These are phyloP conservation scores for Leptoteleia sp. DNA, from an alignment of 1,140 invertebrate genomes.

Conservation along the genomic window DNA sequence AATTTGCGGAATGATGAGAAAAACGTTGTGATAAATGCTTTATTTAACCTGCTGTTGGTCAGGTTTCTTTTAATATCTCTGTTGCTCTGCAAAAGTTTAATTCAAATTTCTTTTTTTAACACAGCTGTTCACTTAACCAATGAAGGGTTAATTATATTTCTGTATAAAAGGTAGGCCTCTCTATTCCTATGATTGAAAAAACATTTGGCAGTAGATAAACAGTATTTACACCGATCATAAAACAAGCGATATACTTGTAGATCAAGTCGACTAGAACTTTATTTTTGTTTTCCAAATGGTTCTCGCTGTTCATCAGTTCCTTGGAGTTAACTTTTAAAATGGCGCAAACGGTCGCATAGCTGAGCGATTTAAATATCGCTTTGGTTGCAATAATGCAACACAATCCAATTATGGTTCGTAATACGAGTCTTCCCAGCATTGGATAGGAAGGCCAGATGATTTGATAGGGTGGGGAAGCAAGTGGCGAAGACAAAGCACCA, in stretches of 20 bases:
- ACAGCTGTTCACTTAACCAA: no score
- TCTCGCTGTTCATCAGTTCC: constrained; percentile 83
- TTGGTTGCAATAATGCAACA: constrained; percentile 86
- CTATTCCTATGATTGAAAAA: constrained; percentile 88
- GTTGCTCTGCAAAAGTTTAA: no score
- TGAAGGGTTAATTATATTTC: constrained; percentile 90
- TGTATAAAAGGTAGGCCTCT: constrained; percentile 90
- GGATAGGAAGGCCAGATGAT: constrained; percentile 89
- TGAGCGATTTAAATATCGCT: constrained; percentile 85
- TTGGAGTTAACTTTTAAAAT: constrained; percentile 85
- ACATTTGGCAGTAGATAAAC: constrained; percentile 89
- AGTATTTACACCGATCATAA: constrained; percentile 88
- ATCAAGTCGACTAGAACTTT: constrained; percentile 89
- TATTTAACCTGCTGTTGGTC: no score
- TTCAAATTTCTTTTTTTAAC: no score
- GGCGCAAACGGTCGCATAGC: constrained; percentile 86
- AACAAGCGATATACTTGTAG: constrained; percentile 90
- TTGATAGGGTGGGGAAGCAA: constrained; percentile 84
- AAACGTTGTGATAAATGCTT: no score
- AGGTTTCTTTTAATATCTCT: no score
- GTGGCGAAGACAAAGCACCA: constrained; percentile 84
- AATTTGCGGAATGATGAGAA: no score
- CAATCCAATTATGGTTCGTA: constrained; percentile 89
- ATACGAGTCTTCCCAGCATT: constrained; percentile 83
- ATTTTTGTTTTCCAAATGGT: constrained; percentile 84